A percentile compares a stretch with the other conserved stretches of the same genome.
Conservation (phyloP, 2,888 invertebrate species). For the Leptodirus hochenwartii region DNA sequence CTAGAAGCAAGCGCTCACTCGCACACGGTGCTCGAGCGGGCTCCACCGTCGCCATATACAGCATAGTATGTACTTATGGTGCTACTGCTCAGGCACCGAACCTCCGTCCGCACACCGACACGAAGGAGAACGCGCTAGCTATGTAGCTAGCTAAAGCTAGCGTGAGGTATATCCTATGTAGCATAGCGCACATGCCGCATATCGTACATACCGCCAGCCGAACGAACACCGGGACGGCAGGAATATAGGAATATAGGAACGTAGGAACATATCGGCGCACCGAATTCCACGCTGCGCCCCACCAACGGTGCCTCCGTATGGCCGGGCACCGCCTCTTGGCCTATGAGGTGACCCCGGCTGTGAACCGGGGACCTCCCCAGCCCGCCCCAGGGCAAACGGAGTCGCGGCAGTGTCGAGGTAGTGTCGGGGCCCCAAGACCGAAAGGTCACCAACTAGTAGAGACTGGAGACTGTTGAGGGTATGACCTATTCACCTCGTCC, state of each 20-base stretch:
- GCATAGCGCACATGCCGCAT: no score
- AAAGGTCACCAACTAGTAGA: constrained; percentile 32
- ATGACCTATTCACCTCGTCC: constrained; percentile 31
- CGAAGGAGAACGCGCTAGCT: no score
- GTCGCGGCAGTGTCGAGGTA: constrained; percentile 30
- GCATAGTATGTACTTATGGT: no score
- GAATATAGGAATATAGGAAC: constrained; percentile 9
- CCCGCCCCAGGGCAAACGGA: constrained; percentile 29
- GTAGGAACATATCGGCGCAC: constrained; percentile 10
- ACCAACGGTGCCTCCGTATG: constrained; percentile 11
- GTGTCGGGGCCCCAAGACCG: constrained; percentile 30
- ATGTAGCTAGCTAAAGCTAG: no score
- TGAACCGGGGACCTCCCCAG: constrained; percentile 29
- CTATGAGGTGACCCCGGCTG: constrained; percentile 30
- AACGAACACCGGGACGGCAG: constrained; percentile 9
- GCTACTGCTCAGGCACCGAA: no score
- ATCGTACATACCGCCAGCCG: constrained; percentile 10
- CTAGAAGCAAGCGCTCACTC: no score
- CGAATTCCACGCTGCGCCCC: constrained; percentile 3
- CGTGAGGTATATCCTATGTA: no score
- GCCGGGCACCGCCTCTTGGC: constrained; percentile 26
- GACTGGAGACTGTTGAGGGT: constrained; percentile 30
- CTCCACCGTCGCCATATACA: no score
- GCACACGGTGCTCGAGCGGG: no score
- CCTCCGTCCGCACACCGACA: no score